Percentiles rank a stretch among this genome's conserved stretches.
phyloP scores from a whole-genome alignment of 1,140 invertebrate genomes.

The Drosophila serrata region DNA sequence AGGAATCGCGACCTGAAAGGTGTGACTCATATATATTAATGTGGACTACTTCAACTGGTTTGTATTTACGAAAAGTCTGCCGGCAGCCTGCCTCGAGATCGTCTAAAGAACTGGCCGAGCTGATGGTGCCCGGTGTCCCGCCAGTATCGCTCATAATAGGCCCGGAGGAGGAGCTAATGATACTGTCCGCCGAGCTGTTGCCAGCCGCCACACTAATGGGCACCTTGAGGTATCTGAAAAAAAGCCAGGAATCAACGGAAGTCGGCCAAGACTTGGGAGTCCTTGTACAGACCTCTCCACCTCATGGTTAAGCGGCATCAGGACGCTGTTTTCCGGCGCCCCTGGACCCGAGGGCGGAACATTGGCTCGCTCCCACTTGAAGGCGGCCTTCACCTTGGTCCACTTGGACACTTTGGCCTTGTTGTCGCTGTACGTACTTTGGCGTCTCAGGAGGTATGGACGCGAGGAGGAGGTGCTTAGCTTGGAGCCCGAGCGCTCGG shows the following conservation, averaged over 20 bases:
- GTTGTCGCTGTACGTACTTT: slow-evolving; percentile 80
- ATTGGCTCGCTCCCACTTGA: slow-evolving; percentile 90
- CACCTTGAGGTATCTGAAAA: slow-evolving; percentile 84
- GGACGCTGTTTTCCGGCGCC: slow-evolving; percentile 80
- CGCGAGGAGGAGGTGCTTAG: slow-evolving; percentile 36
- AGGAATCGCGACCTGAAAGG: slow-evolving; percentile 72
- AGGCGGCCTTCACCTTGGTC: slow-evolving; percentile 93
- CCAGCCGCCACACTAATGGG: slow-evolving; percentile 84
- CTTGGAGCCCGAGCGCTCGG: slow-evolving; percentile 52
- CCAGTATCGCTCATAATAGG: slow-evolving; percentile 78
- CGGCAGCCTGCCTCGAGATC: slow-evolving; percentile 68
- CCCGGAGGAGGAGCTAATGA: slow-evolving; percentile 84
- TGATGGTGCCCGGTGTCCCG: slow-evolving; percentile 78
- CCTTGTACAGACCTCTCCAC: slow-evolving; percentile 71
- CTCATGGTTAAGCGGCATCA: slow-evolving; percentile 81
- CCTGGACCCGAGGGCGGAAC: slow-evolving; percentile 77
- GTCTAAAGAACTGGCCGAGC: slow-evolving; percentile 83
- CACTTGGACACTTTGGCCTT: slow-evolving; percentile 89
- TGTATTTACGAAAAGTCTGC: slow-evolving; percentile 58
- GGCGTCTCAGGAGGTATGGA: slow-evolving; percentile 71
- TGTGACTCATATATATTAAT: neutral
- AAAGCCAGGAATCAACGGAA: neutral
- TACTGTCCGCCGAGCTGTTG: slow-evolving; percentile 86
- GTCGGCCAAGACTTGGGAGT: too few relatives aligned
- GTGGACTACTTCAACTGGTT: neutral